Percentiles rank a stretch among this genome's conserved stretches.
Conservation (phyloP, 2,797 vertebrate genomes). For the Leuciscus waleckii region DNA sequence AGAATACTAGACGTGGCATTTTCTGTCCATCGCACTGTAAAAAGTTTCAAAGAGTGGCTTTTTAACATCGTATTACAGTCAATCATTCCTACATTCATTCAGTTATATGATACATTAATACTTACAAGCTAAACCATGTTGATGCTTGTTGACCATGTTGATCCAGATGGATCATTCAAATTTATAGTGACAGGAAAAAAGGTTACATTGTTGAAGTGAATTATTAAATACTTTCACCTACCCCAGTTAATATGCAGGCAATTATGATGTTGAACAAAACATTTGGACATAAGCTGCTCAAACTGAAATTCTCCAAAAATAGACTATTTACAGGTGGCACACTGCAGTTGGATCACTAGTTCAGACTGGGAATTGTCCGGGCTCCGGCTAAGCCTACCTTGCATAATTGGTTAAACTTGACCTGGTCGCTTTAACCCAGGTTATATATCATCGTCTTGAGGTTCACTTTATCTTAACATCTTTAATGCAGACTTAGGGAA, state of each 20-base stretch:
- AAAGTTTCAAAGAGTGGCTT: neutral
- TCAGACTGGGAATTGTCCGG: conserved; percentile 46
- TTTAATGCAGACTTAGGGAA: conserved; percentile 70
- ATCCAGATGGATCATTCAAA: neutral
- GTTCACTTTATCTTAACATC: conserved; percentile 77
- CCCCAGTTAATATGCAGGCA: neutral
- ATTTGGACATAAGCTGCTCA: neutral
- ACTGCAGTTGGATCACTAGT: conserved; percentile 59
- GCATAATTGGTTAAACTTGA: conserved; percentile 78
- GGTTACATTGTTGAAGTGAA: neutral
- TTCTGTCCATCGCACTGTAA: conserved; percentile 1
- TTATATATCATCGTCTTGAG: conserved; percentile 75
- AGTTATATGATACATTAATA: neutral
- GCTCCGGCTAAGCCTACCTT: conserved; percentile 68
- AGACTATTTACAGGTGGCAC: neutral
- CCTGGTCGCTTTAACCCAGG: conserved; percentile 74
- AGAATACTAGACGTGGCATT: conserved; percentile 2
- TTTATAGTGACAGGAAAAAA: neutral
- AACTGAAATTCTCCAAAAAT: neutral
- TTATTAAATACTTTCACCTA: neutral
- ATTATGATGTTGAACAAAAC: neutral
- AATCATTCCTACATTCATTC: neutral
- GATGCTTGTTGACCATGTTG: neutral
- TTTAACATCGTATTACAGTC: neutral
- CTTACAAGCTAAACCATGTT: neutral